Base-by-base conservation (phyloP, 1,140 invertebrate genomes). In the Ephestia elutella region DNA sequence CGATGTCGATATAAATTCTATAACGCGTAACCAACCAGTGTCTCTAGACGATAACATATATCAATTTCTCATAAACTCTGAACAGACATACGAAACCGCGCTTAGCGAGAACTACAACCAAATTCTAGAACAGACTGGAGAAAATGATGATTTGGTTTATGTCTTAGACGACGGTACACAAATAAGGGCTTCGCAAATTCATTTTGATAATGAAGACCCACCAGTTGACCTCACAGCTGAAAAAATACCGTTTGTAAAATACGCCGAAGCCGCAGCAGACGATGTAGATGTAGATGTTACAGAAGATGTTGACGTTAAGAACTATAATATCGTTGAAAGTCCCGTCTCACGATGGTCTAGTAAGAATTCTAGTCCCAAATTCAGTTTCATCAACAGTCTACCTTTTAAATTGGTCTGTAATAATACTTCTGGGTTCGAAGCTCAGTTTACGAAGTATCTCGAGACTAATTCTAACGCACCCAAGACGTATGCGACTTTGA, bases 191-290 rank as follows among this genome's bases (percentile, higher is more conserved):
- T 86, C 83, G 2, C 85, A 86, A 68, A 87, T 87, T 71, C 85
- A 87, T 60, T 87, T 87, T 51, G 82, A 86, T 35, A 87, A 87
- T 59, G 85, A 87, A 38, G 83, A 87, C 56, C 71, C 78, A 0
- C 63, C 71, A 19, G 60, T 81, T 30, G 83, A 87, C 57, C 63
- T 87, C 5, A 78, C 78, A 17, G 66, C 68, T 2, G 83, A 82
- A 51, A 74, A 79, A 54, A 77, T 87, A 63, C 85, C 85, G 5
- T 87, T 87, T 50, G 65, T 86, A 5, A 82, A 82, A 63, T 82
- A 81, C 21, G 71, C 62, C 35, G 75, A 80, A 28, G 67, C 69
- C 49, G 56, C 49, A 30, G 38, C 50, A 2, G 73, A 73, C 50
- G 75, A 78, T 11, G 44, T 62, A 32, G 70, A 69, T 35, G 25